Percentiles rank a stretch among this genome's conserved stretches.
Evolutionary conservation across 2,797 vertebrate species (phyloP).

Genomic region (Odontamblyopus rebecca): DNA sequence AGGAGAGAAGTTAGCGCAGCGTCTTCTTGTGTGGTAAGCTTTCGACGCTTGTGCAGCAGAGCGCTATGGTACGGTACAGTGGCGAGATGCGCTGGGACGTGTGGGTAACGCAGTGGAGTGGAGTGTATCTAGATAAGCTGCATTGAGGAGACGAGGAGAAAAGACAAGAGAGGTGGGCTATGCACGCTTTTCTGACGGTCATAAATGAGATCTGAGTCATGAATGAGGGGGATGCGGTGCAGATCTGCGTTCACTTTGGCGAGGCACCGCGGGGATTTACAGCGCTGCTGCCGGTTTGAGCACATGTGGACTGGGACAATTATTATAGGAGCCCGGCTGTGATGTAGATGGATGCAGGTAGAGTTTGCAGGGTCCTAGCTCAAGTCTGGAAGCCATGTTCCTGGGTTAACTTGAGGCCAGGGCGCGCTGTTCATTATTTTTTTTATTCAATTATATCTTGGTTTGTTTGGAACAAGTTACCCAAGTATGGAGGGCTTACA

Average conservation of each 20-base stretch:
- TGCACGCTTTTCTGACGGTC: constrained; percentile 17
- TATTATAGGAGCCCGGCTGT: not conserved
- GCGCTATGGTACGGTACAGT: constrained; percentile 32
- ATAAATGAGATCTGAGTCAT: constrained; percentile 41
- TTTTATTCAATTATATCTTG: not conserved
- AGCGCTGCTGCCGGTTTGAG: constrained; percentile 16
- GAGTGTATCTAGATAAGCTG: constrained; percentile 26
- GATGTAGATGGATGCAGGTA: not conserved
- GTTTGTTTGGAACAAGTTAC: not conserved
- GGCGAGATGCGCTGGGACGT: constrained; percentile 29
- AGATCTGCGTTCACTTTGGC: constrained; percentile 32
- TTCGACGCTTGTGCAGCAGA: constrained; percentile 44
- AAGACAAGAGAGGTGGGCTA: constrained; percentile 13
- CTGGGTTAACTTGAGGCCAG: not conserved
- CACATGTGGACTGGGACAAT: not conserved
- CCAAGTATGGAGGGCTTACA: not conserved
- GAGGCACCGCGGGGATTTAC: constrained; percentile 30
- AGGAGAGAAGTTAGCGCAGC: constrained; percentile 59
- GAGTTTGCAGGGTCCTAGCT: not conserved
- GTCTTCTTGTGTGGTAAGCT: constrained; percentile 68
- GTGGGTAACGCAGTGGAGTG: constrained; percentile 38
- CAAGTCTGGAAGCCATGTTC: constrained; percentile 9
- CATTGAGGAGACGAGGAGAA: not conserved
- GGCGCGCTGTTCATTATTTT: not conserved
- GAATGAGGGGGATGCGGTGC: constrained; percentile 45